Evolutionary conservation across 2,113 vertebrate species (phyloP).

Genomic region (Scalopus aquaticus): DNA sequence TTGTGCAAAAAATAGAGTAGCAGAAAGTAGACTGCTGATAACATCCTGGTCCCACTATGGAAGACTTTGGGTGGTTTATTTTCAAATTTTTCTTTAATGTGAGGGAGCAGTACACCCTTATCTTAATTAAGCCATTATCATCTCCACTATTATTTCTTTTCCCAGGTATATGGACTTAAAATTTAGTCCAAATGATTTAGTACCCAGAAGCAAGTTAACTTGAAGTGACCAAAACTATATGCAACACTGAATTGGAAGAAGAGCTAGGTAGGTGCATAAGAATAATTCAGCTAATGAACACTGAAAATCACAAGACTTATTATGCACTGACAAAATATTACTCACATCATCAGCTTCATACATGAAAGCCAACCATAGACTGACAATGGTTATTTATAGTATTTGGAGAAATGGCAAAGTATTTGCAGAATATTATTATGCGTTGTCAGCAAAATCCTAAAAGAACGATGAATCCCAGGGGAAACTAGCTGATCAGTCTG

Average conservation of each 20-base stretch:
- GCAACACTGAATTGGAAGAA: not conserved
- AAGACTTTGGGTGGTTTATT: not conserved
- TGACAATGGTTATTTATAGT: not conserved
- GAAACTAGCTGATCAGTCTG: not conserved
- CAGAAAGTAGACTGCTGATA: not conserved
- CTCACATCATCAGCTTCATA: not conserved
- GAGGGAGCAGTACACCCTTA: not conserved
- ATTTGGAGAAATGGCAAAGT: not conserved
- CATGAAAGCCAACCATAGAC: not conserved
- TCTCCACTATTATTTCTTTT: not conserved
- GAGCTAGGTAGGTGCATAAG: not conserved
- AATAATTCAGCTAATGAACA: not conserved
- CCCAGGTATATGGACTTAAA: not conserved
- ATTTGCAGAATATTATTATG: not conserved
- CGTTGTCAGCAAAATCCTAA: conserved; percentile 28
- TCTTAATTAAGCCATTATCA: not conserved
- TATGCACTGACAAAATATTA: not conserved
- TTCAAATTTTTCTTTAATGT: conserved; percentile 1
- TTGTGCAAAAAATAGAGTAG: not conserved
- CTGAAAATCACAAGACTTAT: not conserved
- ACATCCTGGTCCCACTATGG: not conserved
- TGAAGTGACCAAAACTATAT: not conserved
- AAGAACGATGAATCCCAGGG: conserved; percentile 18
- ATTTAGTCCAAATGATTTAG: not conserved
- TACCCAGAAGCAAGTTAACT: not conserved